These are phyloP conservation scores for Spisula solida DNA, from an alignment of 2,888 invertebrate species.

Conservation along the genomic window DNA sequence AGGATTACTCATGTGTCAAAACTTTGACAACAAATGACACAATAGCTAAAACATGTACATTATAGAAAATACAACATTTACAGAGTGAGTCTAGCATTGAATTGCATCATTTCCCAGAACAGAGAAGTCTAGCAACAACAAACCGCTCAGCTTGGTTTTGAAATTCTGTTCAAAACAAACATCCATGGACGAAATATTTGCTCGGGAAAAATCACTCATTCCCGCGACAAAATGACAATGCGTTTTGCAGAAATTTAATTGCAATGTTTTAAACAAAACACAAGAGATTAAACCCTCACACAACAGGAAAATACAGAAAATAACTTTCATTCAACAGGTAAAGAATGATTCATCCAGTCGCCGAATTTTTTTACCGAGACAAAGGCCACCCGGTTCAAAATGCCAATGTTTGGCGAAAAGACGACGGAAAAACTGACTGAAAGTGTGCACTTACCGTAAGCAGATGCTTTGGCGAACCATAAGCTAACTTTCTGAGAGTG, in stretches of 20 bases:
- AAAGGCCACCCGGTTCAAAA: constrained; percentile 29
- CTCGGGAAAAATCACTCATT: too few species aligned
- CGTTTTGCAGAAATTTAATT: too few species aligned
- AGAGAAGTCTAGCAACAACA: too few species aligned
- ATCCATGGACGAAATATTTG: too few species aligned
- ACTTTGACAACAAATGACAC: neutral
- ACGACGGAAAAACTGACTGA: neutral
- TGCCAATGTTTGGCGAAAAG: neutral
- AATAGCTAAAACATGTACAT: neutral
- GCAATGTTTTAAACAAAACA: neutral
- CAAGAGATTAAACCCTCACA: neutral
- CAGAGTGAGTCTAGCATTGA: too few species aligned
- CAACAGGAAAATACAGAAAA: neutral
- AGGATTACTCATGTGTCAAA: neutral
- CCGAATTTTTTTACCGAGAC: neutral
- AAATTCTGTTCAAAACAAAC: neutral
- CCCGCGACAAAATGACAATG: too few species aligned
- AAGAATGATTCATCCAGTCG: neutral
- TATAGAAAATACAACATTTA: neutral
- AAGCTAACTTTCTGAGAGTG: constrained; percentile 47
- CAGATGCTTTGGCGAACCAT: constrained; percentile 74
- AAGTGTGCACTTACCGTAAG: constrained; percentile 71
- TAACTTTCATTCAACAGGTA: constrained; percentile 9
- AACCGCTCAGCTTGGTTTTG: too few species aligned
- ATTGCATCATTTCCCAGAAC: too few species aligned